These are phyloP conservation scores for Semnornis frantzii DNA, from an alignment of 2,113 vertebrate genomes.

Conservation along the genomic window DNA sequence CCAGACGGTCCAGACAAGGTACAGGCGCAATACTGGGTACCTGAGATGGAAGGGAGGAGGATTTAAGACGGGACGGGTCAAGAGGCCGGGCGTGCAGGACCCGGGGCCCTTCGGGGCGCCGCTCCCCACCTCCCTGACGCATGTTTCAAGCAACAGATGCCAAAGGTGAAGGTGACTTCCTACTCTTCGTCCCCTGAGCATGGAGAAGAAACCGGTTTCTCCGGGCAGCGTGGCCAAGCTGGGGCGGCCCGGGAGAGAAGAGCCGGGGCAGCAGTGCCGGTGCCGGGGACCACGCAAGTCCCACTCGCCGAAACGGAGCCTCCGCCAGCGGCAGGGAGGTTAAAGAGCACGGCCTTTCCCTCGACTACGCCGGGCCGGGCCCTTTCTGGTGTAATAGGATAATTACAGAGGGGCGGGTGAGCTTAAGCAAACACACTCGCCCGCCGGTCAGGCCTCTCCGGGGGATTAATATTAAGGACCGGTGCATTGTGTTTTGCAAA, in stretches of 20 bases:
- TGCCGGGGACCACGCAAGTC: background rate
- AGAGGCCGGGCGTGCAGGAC: background rate
- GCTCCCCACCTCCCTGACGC: background rate
- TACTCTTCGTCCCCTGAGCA: fast-evolving
- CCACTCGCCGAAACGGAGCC: background rate
- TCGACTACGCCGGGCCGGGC: background rate
- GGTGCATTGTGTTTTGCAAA: background rate
- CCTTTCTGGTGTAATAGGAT: background rate
- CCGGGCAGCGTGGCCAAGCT: background rate
- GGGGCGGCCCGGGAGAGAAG: background rate
- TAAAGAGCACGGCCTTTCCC: background rate
- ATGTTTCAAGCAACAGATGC: fast-evolving
- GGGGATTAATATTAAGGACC: background rate
- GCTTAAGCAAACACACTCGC: conserved; percentile 21
- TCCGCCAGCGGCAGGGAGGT: background rate
- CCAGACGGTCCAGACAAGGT: too few species aligned
- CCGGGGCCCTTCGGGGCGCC: background rate
- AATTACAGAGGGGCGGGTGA: background rate
- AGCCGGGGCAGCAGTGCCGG: background rate
- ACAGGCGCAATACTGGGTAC: background rate
- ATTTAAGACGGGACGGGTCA: background rate
- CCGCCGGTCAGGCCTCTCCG: background rate
- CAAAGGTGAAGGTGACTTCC: background rate
- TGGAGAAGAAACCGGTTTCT: background rate
- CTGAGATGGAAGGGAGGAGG: background rate